phyloP scores from a whole-genome alignment of 2,888 invertebrate species.

The Synanthedon andrenaeformis region DNA sequence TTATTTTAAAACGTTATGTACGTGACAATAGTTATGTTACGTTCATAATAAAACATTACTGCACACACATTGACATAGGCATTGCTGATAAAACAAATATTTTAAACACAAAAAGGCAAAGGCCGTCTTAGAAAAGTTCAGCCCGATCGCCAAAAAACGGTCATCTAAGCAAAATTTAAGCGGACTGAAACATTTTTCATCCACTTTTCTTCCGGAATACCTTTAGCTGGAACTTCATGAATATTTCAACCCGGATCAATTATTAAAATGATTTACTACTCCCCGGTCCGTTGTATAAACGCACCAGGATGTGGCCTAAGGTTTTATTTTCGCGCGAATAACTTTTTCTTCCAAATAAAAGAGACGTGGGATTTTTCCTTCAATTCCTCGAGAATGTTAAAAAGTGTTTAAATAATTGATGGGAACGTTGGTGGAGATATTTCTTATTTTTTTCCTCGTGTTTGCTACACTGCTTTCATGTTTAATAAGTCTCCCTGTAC shows the following conservation, averaged over 20 bases:
- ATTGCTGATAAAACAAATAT: neutral
- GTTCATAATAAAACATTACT: no score
- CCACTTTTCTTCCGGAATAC: conserved; percentile 46
- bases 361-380: conserved; percentile 3
- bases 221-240: conserved; percentile 58
- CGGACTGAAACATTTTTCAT: conserved; percentile 51
- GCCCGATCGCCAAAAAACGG: conserved; percentile 20
- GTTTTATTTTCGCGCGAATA: conserved; percentile 19
- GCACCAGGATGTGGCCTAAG: conserved; percentile 29
- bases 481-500: neutral
- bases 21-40: no score
- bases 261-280: conserved; percentile 69
- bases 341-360: conserved; percentile 2
- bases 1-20: no score
- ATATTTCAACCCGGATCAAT: conserved; percentile 64
- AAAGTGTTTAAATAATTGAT: conserved; percentile 5
- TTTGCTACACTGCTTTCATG: neutral
- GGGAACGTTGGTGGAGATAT: neutral
- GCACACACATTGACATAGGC: neutral
- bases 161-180: conserved; percentile 43
- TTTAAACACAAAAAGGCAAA: neutral
- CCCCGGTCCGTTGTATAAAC: conserved; percentile 32
- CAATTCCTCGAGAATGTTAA: conserved; percentile 4
- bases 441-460: neutral
- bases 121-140: neutral